Percentiles rank a stretch among this genome's conserved stretches.
phyloP scores from a whole-genome alignment of 2,113 vertebrate genomes.

The Hippocampus barbouri region DNA sequence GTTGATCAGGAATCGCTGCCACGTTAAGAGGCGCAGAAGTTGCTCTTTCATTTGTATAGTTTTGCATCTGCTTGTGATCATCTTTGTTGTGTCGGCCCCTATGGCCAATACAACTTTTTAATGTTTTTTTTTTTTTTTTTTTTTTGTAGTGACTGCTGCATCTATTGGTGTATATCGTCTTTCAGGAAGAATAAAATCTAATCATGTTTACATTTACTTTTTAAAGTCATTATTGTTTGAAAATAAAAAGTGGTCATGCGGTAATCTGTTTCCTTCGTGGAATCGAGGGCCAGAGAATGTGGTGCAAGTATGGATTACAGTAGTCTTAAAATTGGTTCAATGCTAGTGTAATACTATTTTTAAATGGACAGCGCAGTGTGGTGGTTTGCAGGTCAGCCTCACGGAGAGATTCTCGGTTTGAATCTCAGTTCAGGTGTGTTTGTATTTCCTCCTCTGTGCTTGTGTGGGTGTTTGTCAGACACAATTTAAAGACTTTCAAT shows the following conservation, averaged over 20 bases:
- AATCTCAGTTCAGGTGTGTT: no score
- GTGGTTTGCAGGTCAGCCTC: not conserved
- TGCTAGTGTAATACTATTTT: not conserved
- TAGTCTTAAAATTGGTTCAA: not conserved
- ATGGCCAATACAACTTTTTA: conserved; percentile 58
- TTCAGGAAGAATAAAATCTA: not conserved
- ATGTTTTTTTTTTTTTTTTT: conserved; percentile 31
- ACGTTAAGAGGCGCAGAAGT: conserved; percentile 21
- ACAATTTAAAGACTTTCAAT: no score
- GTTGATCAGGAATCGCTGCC: conserved; percentile 27
- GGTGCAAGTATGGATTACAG: not conserved
- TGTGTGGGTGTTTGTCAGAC: no score
- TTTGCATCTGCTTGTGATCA: conserved; percentile 40
- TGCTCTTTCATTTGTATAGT: conserved; percentile 38
- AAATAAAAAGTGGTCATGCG: not conserved
- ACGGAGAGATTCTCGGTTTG: not conserved
- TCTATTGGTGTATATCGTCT: not conserved
- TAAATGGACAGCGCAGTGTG: not conserved
- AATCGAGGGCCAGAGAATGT: not conserved
- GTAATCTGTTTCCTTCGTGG: not conserved
- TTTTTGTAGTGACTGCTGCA: conserved; percentile 23
- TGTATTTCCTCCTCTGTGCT: no score
- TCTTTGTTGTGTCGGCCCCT: conserved; percentile 47
- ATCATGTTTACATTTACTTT: not conserved
- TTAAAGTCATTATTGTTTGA: not conserved